These are phyloP conservation scores for Seladonia tumulorum DNA, from an alignment of 2,888 invertebrate genomes.

Conservation along the genomic window DNA sequence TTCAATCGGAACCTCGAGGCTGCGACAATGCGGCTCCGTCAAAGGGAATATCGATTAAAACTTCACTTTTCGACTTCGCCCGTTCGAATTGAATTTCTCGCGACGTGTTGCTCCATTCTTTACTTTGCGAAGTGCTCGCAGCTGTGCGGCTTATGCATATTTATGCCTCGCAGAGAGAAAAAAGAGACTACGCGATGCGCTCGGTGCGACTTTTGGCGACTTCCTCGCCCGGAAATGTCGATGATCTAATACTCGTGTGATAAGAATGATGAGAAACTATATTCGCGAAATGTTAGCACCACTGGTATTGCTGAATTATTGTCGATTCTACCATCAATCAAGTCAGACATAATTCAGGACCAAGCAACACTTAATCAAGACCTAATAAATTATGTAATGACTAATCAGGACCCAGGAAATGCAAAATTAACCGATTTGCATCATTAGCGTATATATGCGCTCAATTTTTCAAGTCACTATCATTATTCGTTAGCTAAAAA, in stretches of 20 bases:
- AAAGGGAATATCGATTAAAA: constrained; percentile 16
- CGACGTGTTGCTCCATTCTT: not conserved
- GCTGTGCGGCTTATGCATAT: not conserved
- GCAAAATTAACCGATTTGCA: no score
- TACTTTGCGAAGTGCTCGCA: not conserved
- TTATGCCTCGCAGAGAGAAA: not conserved
- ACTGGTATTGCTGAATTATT: not conserved
- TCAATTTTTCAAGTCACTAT: no score
- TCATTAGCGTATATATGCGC: no score
- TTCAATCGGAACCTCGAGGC: not conserved
- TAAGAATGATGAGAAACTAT: no score
- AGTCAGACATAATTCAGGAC: not conserved
- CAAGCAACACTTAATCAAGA: rapidly evolving
- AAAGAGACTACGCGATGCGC: not conserved
- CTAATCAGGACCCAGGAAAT: not conserved
- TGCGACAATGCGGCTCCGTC: not conserved
- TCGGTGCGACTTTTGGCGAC: not conserved
- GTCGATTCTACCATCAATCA: not conserved
- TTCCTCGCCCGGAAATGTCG: not conserved
- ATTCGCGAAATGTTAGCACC: not conserved
- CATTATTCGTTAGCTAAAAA: no score
- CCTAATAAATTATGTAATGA: not conserved
- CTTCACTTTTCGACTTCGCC: not conserved
- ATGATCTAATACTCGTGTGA: not conserved
- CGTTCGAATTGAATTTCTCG: not conserved